phyloP scores from a whole-genome alignment of 2,888 invertebrate genomes.

The Lucinisca nassula region DNA sequence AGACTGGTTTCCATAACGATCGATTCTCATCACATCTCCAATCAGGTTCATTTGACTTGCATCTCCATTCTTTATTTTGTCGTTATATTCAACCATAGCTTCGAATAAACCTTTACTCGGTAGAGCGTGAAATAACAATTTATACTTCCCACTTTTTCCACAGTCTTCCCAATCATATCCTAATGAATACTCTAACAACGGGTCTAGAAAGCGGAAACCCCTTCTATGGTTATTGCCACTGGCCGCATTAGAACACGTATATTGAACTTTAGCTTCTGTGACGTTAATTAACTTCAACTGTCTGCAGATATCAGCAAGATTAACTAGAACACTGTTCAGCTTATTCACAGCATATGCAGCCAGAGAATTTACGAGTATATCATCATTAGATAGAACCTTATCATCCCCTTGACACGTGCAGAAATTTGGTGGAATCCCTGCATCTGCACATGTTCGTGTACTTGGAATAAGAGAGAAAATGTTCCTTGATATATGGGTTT shows the following conservation, averaged over 20 bases:
- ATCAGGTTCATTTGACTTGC: not conserved
- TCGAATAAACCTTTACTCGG: no score
- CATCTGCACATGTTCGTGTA: constrained; percentile 92
- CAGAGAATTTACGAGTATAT: constrained; percentile 89
- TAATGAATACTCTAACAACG: not conserved
- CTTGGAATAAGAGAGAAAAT: constrained; percentile 89
- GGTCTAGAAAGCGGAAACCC: not conserved
- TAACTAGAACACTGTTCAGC: constrained; percentile 91
- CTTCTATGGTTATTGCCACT: not conserved
- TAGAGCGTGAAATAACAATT: not conserved
- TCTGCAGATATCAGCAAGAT: constrained; percentile 67
- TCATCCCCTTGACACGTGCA: constrained; percentile 94
- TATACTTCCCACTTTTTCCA: not conserved
- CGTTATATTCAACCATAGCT: no score
- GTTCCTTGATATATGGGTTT: not conserved
- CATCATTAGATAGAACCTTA: constrained; percentile 90
- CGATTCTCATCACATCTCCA: not conserved
- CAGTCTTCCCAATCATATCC: not conserved
- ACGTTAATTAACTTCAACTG: constrained; percentile 69
- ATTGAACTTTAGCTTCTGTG: constrained; percentile 41
- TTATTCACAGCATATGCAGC: constrained; percentile 90
- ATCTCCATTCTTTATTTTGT: no score
- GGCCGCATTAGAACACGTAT: not conserved
- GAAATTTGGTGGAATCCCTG: constrained; percentile 94
- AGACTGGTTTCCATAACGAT: not conserved